Evolutionary conservation across 2,797 vertebrate genomes (phyloP).

Genomic region (Diplodus sargus): DNA sequence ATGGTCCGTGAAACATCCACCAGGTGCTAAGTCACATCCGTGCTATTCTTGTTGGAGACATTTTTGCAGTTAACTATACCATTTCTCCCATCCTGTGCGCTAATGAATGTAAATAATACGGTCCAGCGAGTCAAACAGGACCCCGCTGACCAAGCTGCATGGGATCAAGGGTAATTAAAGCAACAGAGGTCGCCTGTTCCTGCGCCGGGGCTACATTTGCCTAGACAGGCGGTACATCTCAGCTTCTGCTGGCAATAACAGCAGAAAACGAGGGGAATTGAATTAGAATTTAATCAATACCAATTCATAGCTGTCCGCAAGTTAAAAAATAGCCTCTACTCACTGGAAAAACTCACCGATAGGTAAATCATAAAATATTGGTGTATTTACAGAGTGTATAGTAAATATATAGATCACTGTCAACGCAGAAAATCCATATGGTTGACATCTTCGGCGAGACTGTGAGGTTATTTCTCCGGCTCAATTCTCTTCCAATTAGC

Average conservation of each 20-base stretch:
- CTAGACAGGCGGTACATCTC: slow-evolving; percentile 53
- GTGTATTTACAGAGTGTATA: slow-evolving; percentile 75
- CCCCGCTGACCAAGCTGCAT: slow-evolving; percentile 39
- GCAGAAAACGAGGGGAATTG: slow-evolving; percentile 66
- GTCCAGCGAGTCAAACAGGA: slow-evolving; percentile 41
- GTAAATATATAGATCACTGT: slow-evolving; percentile 84
- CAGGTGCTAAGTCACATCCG: background rate
- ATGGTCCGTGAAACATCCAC: slow-evolving; percentile 24
- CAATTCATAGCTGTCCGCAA: slow-evolving; percentile 79
- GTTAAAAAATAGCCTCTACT: slow-evolving; percentile 76
- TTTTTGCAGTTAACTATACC: background rate
- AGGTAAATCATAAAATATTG: slow-evolving; percentile 85
- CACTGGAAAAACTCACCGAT: slow-evolving; percentile 68
- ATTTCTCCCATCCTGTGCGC: slow-evolving; percentile 5
- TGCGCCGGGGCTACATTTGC: slow-evolving; percentile 44
- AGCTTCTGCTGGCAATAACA: slow-evolving; percentile 57
- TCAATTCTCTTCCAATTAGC: slow-evolving; percentile 80
- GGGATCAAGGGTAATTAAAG: slow-evolving; percentile 77
- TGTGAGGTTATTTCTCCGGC: slow-evolving; percentile 69
- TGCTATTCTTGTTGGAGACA: background rate
- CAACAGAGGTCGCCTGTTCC: slow-evolving; percentile 70
- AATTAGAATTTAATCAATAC: slow-evolving; percentile 85
- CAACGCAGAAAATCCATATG: slow-evolving; percentile 77
- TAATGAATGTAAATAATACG: slow-evolving; percentile 36
- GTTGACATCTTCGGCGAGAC: slow-evolving; percentile 69